Base-by-base conservation (phyloP, 2,888 invertebrate species). In the Chrysodeixis includens region DNA sequence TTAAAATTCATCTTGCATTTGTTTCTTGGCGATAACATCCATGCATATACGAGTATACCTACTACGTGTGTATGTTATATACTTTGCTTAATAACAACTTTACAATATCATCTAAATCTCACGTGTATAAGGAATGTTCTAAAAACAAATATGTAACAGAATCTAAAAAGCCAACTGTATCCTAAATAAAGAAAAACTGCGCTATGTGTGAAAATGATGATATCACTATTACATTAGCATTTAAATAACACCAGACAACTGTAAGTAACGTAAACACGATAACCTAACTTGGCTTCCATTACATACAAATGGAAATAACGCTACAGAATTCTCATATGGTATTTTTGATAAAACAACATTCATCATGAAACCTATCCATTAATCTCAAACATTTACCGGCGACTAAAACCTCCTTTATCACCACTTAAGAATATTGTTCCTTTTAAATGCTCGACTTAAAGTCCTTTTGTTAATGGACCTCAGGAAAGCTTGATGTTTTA, bases 321-420 rank as follows among this genome's bases (percentile, higher is more conserved):
- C 69, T 55, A 67, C 56, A 54, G 40, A 72, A 56, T 55, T 58
- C 57, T 63, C 52, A 64, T 73, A 71, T 70, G 55, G 70, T 65
- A 71, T 69, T 73, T 67, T 76, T 52, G 78, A 71, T 81, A 83
- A 84, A 73, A 70, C 67, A 64, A 64, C 77, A 82, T 83, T 82
- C 69, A 76, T 84, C 84, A 83, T 82, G 77, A 65, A 78, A 78
- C 69, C 71, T 78, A 64, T 72, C 69, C 63, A 69, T 74, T 87
- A 87, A 88, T 89, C 88, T 72, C 76, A 79, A 70, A 78, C 83
- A 85, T 88, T 87, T 85, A 82, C 81, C 87, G 86, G 90, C 90
- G 89, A 89, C 87, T 74, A 84, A 81, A 76, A 76, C 59, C 69
- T 78, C 40, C 56, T 65, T 77, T 76, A 80, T 78, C 77, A 63